Percentiles rank a stretch among this genome's conserved stretches.
Evolutionary conservation across 64 coral and sea anemone species (phyloP).

Genomic region (Montipora sp.): DNA sequence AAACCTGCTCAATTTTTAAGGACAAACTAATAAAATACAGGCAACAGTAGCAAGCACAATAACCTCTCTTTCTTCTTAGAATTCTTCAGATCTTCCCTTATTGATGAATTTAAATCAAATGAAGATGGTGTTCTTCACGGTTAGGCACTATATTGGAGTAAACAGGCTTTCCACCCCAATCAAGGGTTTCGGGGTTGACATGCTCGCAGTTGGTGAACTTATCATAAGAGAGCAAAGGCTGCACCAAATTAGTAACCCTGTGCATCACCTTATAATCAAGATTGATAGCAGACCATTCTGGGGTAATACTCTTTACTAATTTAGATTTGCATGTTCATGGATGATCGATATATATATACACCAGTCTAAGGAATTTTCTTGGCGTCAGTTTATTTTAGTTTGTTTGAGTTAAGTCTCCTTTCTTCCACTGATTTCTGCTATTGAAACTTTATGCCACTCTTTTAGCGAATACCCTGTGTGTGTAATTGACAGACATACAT

Average conservation of each 20-base stretch:
- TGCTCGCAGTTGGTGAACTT: slow-evolving; percentile 50
- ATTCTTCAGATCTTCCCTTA: slow-evolving; percentile 23
- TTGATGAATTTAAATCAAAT: slow-evolving; percentile 62
- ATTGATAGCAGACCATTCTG: slow-evolving; percentile 64
- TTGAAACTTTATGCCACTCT: too few species aligned
- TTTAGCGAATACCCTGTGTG: too few species aligned
- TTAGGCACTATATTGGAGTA: slow-evolving; percentile 25
- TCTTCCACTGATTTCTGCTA: too few species aligned
- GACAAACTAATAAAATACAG: too few species aligned
- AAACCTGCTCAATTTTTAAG: too few species aligned
- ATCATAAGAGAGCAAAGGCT: slow-evolving; percentile 60
- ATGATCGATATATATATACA: too few species aligned
- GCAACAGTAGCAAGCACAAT: too few species aligned
- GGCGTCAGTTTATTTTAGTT: too few species aligned
- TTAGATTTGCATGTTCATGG: too few species aligned
- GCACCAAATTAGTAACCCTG: slow-evolving; percentile 41
- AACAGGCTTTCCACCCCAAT: slow-evolving; percentile 36
- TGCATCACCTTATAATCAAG: slow-evolving; percentile 7
- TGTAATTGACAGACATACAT: too few species aligned
- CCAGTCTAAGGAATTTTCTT: too few species aligned
- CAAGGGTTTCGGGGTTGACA: slow-evolving; percentile 38
- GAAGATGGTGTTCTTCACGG: slow-evolving; percentile 46
- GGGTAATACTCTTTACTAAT: slow-evolving; percentile 20
- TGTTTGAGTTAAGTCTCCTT: too few species aligned
- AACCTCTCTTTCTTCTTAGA: neutral